These are phyloP conservation scores for Pteropus alecto DNA, from an alignment of 2,113 vertebrate genomes.

Conservation along the genomic window DNA sequence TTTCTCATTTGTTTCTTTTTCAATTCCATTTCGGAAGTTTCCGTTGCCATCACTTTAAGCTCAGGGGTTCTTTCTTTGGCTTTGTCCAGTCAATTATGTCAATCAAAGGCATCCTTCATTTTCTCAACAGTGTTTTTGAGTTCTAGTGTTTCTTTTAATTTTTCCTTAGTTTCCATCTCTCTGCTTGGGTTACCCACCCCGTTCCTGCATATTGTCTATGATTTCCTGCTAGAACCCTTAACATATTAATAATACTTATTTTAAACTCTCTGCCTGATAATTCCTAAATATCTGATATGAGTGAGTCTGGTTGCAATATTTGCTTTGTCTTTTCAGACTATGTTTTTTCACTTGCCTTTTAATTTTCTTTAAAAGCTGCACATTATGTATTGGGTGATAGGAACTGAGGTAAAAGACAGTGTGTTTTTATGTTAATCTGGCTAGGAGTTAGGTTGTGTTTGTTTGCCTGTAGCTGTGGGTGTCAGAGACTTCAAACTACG, in stretches of 20 bases:
- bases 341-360: neutral
- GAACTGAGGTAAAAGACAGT: neutral
- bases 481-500: neutral
- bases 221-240: neutral
- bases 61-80: neutral
- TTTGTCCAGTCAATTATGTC: neutral
- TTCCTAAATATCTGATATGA: neutral
- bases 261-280: neutral
- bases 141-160: neutral
- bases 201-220: neutral
- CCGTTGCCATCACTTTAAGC: neutral
- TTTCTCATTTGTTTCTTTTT: neutral
- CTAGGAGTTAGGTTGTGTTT: neutral
- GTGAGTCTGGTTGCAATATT: neutral
- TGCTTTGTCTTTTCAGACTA: neutral
- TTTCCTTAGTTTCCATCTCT: neutral
- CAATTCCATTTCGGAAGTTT: neutral
- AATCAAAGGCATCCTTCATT: neutral
- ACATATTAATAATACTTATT: neutral
- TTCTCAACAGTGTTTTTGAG: neutral
- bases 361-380: neutral
- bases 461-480: neutral
- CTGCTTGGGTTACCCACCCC: neutral
- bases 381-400: neutral
- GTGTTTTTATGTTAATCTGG: neutral